These are phyloP conservation scores for Drosophila subsilvestris DNA, from an alignment of 2,888 invertebrate species.

Conservation along the genomic window DNA sequence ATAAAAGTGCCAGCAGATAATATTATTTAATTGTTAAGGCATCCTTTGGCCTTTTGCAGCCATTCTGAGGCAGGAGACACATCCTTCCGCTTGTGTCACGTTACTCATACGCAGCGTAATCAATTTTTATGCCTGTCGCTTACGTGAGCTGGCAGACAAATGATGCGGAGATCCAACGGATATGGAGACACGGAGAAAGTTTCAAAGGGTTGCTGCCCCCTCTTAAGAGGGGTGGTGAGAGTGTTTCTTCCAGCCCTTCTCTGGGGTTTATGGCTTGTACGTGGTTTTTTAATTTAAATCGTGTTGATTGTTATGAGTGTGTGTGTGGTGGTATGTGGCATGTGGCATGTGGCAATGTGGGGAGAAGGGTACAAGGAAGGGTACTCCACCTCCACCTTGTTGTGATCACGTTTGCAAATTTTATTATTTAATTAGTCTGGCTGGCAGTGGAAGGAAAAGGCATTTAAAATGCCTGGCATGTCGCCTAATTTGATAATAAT, in stretches of 20 bases:
- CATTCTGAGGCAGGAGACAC: constrained; percentile 31
- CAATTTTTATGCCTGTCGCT: constrained; percentile 76
- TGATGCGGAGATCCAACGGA: constrained; percentile 17
- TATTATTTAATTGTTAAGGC: constrained; percentile 31
- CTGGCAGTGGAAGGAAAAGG: constrained; percentile 44
- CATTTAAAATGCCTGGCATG: constrained; percentile 37
- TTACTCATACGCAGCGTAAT: constrained; percentile 71
- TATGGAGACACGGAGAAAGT: constrained; percentile 38
- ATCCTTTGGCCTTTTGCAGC: too few species aligned
- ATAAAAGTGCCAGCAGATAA: constrained; percentile 18
- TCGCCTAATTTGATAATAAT: constrained; percentile 41
- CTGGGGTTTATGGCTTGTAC: constrained; percentile 21
- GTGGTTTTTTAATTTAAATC: constrained; percentile 54
- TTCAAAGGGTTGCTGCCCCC: constrained; percentile 33
- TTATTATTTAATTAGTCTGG: constrained; percentile 74
- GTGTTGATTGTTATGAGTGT: constrained; percentile 43
- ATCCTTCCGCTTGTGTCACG: constrained; percentile 19
- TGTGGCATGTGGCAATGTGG: constrained; percentile 1
- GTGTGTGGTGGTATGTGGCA: background rate
- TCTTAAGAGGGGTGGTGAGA: background rate
- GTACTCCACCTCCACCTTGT: constrained; percentile 12
- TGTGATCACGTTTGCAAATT: constrained; percentile 60
- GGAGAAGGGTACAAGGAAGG: background rate
- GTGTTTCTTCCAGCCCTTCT: background rate
- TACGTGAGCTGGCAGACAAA: constrained; percentile 79